Conservation (phyloP, 2,888 invertebrate species). For the Dicyrtoma fusca region DNA sequence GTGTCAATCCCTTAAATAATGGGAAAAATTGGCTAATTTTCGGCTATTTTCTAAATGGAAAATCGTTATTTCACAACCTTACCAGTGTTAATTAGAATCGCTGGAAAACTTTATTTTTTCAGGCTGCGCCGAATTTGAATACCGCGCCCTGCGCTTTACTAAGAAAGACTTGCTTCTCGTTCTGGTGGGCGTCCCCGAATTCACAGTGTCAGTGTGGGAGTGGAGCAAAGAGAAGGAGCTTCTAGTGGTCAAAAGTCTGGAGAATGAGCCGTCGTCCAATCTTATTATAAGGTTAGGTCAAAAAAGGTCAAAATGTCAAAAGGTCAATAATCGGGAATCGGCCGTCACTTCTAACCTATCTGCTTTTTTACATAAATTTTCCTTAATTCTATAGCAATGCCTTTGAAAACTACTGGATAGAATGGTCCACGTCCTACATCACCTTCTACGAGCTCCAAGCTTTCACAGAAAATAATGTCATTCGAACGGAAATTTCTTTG, state of each 20-base stretch:
- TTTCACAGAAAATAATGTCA: slow-evolving; percentile 45
- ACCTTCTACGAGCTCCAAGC: slow-evolving; percentile 50
- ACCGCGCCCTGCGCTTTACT: slow-evolving; percentile 44
- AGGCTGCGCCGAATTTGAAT: slow-evolving; percentile 41
- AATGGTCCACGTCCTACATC: slow-evolving; percentile 46
- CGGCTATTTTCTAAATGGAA: no score
- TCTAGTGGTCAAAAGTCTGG: slow-evolving; percentile 35
- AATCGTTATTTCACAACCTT: neutral
- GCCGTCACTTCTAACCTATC: no score
- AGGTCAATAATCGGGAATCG: no score
- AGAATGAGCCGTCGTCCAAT: slow-evolving; percentile 41
- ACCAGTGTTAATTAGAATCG: neutral
- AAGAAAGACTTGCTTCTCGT: slow-evolving; percentile 47
- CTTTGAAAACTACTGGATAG: slow-evolving; percentile 46
- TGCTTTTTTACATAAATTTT: neutral
- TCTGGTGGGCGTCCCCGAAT: slow-evolving; percentile 47
- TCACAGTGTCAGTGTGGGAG: slow-evolving; percentile 45
- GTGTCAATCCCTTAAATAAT: no score
- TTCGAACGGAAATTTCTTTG: slow-evolving; percentile 45
- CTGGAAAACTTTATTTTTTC: neutral
- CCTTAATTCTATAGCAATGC: slow-evolving; percentile 36
- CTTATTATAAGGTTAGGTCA: slow-evolving; percentile 42
- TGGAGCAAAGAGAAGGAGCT: slow-evolving; percentile 48
- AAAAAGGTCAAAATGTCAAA: slow-evolving; percentile 2
- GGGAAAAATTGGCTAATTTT: no score